Base-by-base conservation (phyloP, 2,888 invertebrate species). In the Parasteatoda lunata region DNA sequence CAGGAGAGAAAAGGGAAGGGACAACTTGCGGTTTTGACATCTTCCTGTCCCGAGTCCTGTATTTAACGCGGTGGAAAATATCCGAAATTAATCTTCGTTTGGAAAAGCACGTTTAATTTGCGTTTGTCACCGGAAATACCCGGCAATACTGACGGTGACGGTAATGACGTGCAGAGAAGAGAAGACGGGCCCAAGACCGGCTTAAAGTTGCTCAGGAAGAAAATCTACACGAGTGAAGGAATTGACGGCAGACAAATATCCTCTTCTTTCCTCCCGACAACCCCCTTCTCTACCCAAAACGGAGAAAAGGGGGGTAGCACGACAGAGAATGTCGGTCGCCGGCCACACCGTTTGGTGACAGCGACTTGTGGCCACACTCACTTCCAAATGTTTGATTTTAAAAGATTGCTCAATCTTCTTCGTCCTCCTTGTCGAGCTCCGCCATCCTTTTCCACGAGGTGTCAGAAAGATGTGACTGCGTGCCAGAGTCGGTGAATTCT, bases 31-130 rank as follows among this genome's bases (percentile, higher is more conserved):
- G 85, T 86, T 86, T 86, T 86, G 85, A 86, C 85, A 86, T 80
- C 76, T 89, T 89, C 81, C 90, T 90, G 52, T 91, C 91, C 9
- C 59, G 66, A 75, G 69, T 84, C 69, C 85, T 86, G 85, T 86
- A 86, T 80, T 86, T 86, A 86, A 86, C 85, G 80, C 85, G 85
- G 85, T 85, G 78, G 80, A 82, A 86, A 88, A 88, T 84, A 88
- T 78, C 79, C 83, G 80, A 88, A 88, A 84, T 85, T 85, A 88
- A 88, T 88, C 84, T 88, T 88, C 88, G 83, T 88, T 88, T 85
- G 81, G 85, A 76, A 30, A 78, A 78, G 84, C 81, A 76, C 84
- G 81, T 85, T 84, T 85, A 84, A 84, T 88, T 88, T 83, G 82
- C 82, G 84, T 85, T 88, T 84, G 88, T 84, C 88, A 82, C 81